Evolutionary conservation across 1,140 invertebrate species (phyloP).

Genomic region (Brachionus rotundiformis): DNA sequence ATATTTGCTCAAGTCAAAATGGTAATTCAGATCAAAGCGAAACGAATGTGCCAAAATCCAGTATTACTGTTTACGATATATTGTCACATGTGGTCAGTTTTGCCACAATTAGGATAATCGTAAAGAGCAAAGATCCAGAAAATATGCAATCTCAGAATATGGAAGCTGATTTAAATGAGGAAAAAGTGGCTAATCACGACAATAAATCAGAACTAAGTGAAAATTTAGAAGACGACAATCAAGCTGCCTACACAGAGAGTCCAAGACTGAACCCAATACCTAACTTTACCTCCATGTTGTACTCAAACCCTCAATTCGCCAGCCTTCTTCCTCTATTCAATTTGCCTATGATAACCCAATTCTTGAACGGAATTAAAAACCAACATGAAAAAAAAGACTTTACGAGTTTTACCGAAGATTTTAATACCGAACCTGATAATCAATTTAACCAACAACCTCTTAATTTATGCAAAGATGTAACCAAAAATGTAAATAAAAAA

Average conservation of each 20-base stretch:
- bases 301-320: constrained; percentile 33
- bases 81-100: constrained; percentile 48
- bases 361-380: constrained; percentile 26
- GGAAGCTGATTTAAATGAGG: neutral
- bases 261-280: neutral
- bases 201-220: neutral
- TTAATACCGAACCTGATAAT: neutral
- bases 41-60: neutral
- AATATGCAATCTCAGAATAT: constrained; percentile 10
- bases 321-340: constrained; percentile 9
- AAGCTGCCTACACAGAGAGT: neutral
- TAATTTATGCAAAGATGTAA: constrained; percentile 29
- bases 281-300: neutral
- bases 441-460: constrained; percentile 7
- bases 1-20: neutral
- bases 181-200: neutral
- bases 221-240: neutral
- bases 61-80: constrained; percentile 32
- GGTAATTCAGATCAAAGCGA: neutral
- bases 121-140: neutral
- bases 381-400: constrained; percentile 34
- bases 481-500: constrained; percentile 32
- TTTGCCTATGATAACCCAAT: neutral
- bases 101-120: constrained; percentile 10
- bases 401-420: neutral